Evolutionary conservation across 2,888 invertebrate genomes (phyloP).

Genomic region (Branchipolynoe longqiensis): DNA sequence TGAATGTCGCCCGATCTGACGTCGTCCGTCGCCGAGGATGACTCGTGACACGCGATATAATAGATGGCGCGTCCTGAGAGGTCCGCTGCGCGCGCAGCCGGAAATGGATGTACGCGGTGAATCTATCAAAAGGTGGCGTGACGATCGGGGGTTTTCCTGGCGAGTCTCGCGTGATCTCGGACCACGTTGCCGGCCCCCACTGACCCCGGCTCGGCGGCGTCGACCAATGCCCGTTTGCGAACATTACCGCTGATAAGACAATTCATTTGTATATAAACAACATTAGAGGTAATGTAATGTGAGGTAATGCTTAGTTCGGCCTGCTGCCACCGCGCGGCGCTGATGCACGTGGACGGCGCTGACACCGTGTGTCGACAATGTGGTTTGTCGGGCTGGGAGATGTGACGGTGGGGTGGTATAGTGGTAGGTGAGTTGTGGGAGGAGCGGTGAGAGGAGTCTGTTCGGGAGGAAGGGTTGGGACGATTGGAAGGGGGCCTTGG

Average conservation of each 20-base stretch:
- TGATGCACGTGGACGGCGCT: not conserved
- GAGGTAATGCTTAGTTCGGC: not conserved
- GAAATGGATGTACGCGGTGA: slow-evolving; percentile 48
- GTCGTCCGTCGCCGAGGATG: slow-evolving; percentile 21
- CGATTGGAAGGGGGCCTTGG: not conserved
- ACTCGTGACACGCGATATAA: slow-evolving; percentile 37
- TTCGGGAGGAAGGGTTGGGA: not conserved
- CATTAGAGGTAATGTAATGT: slow-evolving; percentile 38
- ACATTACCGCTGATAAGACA: slow-evolving; percentile 51
- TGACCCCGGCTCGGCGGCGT: slow-evolving; percentile 6
- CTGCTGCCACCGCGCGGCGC: not conserved
- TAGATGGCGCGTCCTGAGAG: slow-evolving; percentile 45
- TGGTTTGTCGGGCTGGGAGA: not conserved
- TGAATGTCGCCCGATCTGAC: slow-evolving; percentile 10
- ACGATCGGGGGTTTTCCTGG: slow-evolving; percentile 26
- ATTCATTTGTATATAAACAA: slow-evolving; percentile 57
- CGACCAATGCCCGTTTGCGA: slow-evolving; percentile 21
- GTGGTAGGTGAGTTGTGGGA: not conserved
- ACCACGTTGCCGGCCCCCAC: not conserved
- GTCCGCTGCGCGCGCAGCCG: slow-evolving; percentile 9
- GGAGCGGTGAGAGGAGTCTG: not conserved
- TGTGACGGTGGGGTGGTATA: not conserved
- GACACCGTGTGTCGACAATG: too few relatives aligned
- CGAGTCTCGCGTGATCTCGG: slow-evolving; percentile 25
- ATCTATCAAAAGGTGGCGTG: slow-evolving; percentile 50